Conservation (phyloP, 2,113 vertebrate species). For the Aix galericulata region DNA sequence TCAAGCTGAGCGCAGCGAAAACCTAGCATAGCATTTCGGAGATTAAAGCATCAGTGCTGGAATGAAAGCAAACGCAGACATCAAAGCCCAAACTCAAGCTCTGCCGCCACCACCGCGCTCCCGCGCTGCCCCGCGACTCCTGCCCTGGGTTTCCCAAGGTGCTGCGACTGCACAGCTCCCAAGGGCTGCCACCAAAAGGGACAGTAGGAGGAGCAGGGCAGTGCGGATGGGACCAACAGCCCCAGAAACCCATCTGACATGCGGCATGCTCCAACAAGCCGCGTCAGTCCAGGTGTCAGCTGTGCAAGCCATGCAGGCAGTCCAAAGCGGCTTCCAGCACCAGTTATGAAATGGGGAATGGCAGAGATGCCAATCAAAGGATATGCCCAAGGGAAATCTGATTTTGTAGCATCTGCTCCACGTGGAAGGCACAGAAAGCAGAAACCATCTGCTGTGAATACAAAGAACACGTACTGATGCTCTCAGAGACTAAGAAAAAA, state of each 20-base stretch:
- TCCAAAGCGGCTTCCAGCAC: background rate
- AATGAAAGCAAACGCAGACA: background rate
- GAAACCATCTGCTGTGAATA: background rate
- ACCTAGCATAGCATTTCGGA: background rate
- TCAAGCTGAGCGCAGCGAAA: slow-evolving; percentile 53
- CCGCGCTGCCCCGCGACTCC: fast-evolving
- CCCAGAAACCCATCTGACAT: background rate
- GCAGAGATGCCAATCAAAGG: background rate
- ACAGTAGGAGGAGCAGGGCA: too few relatives aligned
- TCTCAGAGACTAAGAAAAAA: background rate
- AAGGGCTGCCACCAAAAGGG: background rate
- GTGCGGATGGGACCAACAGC: background rate
- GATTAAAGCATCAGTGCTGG: slow-evolving; percentile 3
- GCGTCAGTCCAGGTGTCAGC: background rate
- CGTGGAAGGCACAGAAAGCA: fast-evolving
- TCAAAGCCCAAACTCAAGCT: background rate
- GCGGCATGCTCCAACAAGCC: background rate
- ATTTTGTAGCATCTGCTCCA: background rate
- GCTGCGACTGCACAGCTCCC: background rate
- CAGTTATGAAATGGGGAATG: fast-evolving
- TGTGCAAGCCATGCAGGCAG: background rate
- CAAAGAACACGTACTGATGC: background rate
- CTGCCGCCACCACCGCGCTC: background rate
- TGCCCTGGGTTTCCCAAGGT: fast-evolving
- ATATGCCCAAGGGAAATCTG: background rate